These are phyloP conservation scores for Drosophila seguyi DNA, from an alignment of 1,140 invertebrate species.

Conservation along the genomic window DNA sequence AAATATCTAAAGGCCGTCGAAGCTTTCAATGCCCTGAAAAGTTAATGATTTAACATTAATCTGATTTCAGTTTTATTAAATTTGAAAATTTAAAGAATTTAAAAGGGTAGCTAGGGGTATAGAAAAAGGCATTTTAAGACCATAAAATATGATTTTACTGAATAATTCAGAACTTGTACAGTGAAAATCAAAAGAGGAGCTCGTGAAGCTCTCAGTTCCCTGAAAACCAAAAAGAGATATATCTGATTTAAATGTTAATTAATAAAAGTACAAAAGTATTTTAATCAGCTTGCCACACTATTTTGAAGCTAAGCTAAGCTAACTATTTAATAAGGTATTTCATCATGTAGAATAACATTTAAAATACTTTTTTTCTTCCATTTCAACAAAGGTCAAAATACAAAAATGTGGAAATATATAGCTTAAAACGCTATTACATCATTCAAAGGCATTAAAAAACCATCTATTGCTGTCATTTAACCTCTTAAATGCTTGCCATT, in stretches of 20 bases:
- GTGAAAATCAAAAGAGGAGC: neutral
- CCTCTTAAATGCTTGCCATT: neutral
- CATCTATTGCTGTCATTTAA: slow-evolving; percentile 8
- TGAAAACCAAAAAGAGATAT: neutral
- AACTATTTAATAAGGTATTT: no score
- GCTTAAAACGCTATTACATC: neutral
- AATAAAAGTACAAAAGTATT: neutral
- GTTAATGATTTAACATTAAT: no score
- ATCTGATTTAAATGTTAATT: neutral
- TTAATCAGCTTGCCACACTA: no score
- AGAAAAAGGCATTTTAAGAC: neutral
- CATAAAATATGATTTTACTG: no score
- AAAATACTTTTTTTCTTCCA: neutral
- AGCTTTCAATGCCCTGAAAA: slow-evolving; percentile 9
- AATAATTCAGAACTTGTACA: neutral
- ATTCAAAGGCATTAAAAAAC: slow-evolving; percentile 7
- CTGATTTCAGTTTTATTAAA: slow-evolving; percentile 16
- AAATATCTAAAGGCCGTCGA: slow-evolving; percentile 4
- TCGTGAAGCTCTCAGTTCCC: neutral
- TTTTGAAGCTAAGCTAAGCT: no score
- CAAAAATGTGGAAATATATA: neutral
- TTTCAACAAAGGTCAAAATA: neutral
- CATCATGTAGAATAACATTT: neutral
- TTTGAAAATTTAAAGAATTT: neutral
- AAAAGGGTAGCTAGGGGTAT: neutral